phyloP scores from a whole-genome alignment of 2,888 invertebrate species.

The Colletes collaris region DNA sequence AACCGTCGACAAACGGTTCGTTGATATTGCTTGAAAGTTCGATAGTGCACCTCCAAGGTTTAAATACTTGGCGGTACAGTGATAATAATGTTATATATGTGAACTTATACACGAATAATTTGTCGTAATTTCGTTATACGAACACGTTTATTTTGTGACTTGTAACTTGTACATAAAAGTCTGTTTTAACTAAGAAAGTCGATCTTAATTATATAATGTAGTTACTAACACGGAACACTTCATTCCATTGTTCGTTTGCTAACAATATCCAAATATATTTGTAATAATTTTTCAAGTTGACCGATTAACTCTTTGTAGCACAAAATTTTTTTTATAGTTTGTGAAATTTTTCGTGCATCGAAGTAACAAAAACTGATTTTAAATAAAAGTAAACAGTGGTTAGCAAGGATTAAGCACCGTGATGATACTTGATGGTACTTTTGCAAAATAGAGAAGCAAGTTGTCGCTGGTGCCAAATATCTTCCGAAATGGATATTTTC shows the following conservation, averaged over 20 bases:
- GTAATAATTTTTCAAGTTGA: conserved; percentile 27
- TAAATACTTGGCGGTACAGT: conserved; percentile 9
- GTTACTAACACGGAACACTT: conserved; percentile 53
- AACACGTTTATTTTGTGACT: conserved; percentile 34
- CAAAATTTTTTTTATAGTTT: too few relatives aligned
- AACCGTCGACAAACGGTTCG: conserved; percentile 35
- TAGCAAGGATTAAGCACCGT: too few relatives aligned
- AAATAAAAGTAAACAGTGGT: too few relatives aligned
- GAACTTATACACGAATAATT: conserved; percentile 28
- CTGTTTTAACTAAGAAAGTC: conserved; percentile 42
- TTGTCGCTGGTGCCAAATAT: too few relatives aligned
- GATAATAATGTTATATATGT: conserved; percentile 27
- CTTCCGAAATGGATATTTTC: too few relatives aligned
- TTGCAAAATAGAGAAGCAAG: too few relatives aligned
- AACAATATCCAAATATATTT: conserved; percentile 24
- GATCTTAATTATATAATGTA: conserved; percentile 44
- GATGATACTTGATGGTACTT: too few relatives aligned
- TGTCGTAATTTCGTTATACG: conserved; percentile 32
- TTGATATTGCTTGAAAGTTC: conserved; percentile 38
- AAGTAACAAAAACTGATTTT: too few relatives aligned
- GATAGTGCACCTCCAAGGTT: background rate
- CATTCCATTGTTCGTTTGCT: conserved; percentile 60
- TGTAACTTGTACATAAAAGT: conserved; percentile 54
- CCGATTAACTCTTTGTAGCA: too few relatives aligned
- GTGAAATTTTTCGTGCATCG: too few relatives aligned